Conservation (phyloP, 2,113 vertebrate genomes). For the Microtus richardsoni region DNA sequence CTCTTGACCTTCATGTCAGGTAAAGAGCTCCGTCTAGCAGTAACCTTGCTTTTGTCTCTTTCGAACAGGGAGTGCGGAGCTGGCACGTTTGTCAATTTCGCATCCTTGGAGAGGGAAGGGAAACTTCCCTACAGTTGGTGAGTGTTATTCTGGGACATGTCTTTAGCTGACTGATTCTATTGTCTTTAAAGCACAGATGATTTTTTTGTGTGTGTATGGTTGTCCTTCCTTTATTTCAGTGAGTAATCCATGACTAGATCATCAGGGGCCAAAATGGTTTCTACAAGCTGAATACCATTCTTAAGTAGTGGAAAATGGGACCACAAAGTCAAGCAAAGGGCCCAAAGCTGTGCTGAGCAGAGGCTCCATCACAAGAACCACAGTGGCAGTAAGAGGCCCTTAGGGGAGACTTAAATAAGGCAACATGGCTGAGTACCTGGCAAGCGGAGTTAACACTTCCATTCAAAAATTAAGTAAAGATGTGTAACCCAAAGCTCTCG, state of each 20-base stretch:
- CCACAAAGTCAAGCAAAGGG: neutral
- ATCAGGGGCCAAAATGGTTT: neutral
- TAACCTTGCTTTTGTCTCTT: constrained; percentile 74
- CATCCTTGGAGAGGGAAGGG: constrained; percentile 96
- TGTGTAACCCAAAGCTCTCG: neutral
- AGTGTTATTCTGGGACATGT: constrained; percentile 74
- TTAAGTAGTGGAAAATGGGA: neutral
- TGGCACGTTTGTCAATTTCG: constrained; percentile 97
- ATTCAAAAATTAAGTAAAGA: neutral
- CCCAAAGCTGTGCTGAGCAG: too few relatives aligned
- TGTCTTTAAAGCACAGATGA: neutral
- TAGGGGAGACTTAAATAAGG: neutral
- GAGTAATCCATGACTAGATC: neutral
- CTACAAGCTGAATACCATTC: neutral
- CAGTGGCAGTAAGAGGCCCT: rapidly evolving
- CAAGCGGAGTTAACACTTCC: neutral
- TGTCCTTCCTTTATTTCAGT: neutral
- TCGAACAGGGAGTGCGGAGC: constrained; percentile 94
- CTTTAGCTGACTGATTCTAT: neutral
- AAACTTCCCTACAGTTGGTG: constrained; percentile 99
- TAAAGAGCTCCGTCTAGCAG: neutral
- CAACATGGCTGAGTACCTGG: neutral
- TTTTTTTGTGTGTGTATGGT: neutral
- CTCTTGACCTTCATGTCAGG: neutral
- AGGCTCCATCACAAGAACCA: neutral